Evolutionary conservation across 2,113 vertebrate species (phyloP).

Genomic region (Gallinago jamesoni): DNA sequence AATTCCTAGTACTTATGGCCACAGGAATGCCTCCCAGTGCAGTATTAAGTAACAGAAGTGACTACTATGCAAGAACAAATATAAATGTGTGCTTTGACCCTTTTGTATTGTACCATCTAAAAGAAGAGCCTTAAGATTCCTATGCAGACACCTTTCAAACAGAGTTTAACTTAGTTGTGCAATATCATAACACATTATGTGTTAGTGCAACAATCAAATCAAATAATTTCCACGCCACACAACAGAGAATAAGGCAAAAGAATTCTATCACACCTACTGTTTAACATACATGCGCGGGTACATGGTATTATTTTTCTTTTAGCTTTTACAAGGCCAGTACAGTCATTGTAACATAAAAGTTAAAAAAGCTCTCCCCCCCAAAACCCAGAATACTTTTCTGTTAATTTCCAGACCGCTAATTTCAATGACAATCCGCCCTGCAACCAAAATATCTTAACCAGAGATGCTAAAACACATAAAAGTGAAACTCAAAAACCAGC

Average conservation of each 20-base stretch:
- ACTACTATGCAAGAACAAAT: not conserved
- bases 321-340: not conserved
- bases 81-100: not conserved
- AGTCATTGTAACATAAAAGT: not conserved
- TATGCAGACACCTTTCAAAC: not conserved
- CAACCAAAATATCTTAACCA: not conserved
- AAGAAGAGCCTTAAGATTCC: not conserved
- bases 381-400: not conserved
- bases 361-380: not conserved
- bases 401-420: not conserved
- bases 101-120: not conserved
- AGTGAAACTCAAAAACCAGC: not conserved
- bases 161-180: not conserved
- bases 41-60: not conserved
- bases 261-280: not conserved
- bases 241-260: not conserved
- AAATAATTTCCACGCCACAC: accelerated
- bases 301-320: not conserved
- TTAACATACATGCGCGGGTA: not conserved
- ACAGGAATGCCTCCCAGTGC: not conserved
- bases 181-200: not conserved
- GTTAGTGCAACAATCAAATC: not conserved
- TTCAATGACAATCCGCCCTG: not conserved
- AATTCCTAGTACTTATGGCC: not conserved
- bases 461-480: not conserved